Evolutionary conservation across 2,888 invertebrate species (phyloP).

Genomic region (Andrena dorsata): DNA sequence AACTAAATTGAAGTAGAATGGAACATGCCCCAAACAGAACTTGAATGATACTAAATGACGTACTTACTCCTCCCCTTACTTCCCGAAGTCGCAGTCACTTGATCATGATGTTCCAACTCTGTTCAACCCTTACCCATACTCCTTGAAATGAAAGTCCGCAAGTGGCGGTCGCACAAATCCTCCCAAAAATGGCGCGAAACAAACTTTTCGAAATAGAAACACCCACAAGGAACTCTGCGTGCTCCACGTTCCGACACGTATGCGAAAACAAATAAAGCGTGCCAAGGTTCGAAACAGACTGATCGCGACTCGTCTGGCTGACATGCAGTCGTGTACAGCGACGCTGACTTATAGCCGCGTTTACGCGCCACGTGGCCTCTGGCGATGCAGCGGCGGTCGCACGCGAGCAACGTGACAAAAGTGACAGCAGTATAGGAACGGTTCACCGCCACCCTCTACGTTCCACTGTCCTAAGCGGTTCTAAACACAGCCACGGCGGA

Average conservation of each 20-base stretch:
- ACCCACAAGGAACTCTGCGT: background rate
- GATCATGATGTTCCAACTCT: too few relatives aligned
- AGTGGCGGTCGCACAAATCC: background rate
- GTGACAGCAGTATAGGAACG: conserved; percentile 60
- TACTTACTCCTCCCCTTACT: too few relatives aligned
- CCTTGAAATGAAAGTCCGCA: too few relatives aligned
- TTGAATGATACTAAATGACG: too few relatives aligned
- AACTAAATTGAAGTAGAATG: too few relatives aligned
- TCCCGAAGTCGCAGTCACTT: too few relatives aligned
- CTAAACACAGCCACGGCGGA: conserved; percentile 48
- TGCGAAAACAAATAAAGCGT: conserved; percentile 62
- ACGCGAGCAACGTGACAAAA: conserved; percentile 57
- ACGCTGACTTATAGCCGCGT: conserved; percentile 51
- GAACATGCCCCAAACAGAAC: too few relatives aligned
- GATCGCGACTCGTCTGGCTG: conserved; percentile 48
- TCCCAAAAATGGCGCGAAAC: background rate
- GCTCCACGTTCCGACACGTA: conserved; percentile 53
- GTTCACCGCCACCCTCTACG: conserved; percentile 36
- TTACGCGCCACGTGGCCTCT: conserved; percentile 72
- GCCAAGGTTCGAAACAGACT: conserved; percentile 71
- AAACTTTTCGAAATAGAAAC: background rate
- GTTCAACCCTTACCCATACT: too few relatives aligned
- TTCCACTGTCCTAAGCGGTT: conserved; percentile 40
- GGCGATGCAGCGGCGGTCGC: conserved; percentile 38
- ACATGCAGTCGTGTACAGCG: conserved; percentile 27